Percentiles rank a stretch among this genome's conserved stretches.
phyloP scores from a whole-genome alignment of 2,113 vertebrate genomes.

The Amia ocellicauda region DNA sequence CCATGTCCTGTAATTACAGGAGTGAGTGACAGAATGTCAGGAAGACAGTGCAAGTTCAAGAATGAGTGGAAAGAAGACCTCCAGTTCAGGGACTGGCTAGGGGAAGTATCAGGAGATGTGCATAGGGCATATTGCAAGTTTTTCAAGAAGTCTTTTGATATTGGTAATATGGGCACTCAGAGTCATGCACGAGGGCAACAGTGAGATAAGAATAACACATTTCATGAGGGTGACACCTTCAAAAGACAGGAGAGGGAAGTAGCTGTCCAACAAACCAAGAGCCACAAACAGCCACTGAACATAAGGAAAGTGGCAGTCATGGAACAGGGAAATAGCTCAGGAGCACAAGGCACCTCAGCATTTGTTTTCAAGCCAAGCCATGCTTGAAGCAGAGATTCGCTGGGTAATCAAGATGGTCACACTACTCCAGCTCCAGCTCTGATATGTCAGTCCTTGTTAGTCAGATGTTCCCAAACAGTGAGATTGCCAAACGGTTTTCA shows the following conservation, averaged over 20 bases:
- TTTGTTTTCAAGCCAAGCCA: constrained; percentile 5
- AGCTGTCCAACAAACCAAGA: constrained; percentile 5
- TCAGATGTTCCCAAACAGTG: no score
- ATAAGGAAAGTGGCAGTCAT: constrained; percentile 12
- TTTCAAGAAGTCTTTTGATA: not conserved
- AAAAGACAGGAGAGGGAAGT: constrained; percentile 14
- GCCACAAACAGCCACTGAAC: constrained; percentile 2
- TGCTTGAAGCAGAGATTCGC: constrained; percentile 18
- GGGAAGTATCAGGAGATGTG: no score
- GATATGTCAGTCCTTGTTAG: no score
- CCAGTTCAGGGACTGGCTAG: not conserved
- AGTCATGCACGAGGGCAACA: constrained; percentile 2
- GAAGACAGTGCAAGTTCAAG: no score
- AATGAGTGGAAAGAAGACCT: constrained; percentile 7
- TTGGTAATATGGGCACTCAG: not conserved
- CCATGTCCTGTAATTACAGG: not conserved
- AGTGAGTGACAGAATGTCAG: not conserved
- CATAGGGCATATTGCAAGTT: constrained; percentile 1
- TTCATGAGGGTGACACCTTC: constrained; percentile 15
- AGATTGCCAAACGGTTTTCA: no score
- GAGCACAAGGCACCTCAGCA: not conserved
- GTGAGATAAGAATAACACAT: constrained; percentile 11
- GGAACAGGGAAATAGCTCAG: constrained; percentile 6
- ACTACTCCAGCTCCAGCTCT: no score
- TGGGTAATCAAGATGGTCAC: constrained; percentile 21